Conservation (phyloP, 2,888 invertebrate species). For the Microplitis manilae region DNA sequence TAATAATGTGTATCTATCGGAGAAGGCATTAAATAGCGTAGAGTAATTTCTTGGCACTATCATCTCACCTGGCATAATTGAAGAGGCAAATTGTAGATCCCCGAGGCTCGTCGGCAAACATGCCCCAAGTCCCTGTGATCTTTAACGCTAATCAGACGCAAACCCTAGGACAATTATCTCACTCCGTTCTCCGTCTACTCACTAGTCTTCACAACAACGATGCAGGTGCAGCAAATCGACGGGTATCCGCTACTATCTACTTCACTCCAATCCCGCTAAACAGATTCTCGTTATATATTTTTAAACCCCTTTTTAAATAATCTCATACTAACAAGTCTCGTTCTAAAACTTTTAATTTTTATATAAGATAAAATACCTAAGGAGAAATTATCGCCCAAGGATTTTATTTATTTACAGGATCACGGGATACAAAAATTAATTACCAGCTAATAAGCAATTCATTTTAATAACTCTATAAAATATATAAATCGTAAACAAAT, state of each 20-base stretch:
- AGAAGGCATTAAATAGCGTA: neutral
- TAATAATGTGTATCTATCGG: neutral
- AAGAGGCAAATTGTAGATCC: conserved; percentile 54
- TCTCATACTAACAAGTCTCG: neutral
- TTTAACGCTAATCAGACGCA: conserved; percentile 57
- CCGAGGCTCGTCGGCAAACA: conserved; percentile 48
- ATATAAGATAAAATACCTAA: neutral
- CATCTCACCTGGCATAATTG: conserved; percentile 57
- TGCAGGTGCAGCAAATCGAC: conserved; percentile 48
- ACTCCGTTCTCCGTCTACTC: neutral
- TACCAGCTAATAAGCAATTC: neutral
- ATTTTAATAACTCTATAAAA: conserved; percentile 9
- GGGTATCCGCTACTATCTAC: neutral
- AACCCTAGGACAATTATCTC: conserved; percentile 53
- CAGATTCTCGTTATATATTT: conserved; percentile 54
- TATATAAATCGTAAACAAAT: conserved; percentile 1
- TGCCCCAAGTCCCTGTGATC: conserved; percentile 59
- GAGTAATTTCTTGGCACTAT: conserved; percentile 28
- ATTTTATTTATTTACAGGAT: neutral
- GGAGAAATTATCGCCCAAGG: conserved; percentile 9
- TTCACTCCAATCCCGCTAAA: conserved; percentile 36
- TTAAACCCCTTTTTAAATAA: neutral
- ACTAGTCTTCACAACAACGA: conserved; percentile 30
- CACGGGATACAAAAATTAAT: neutral
- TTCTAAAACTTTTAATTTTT: neutral